A percentile compares a stretch with the other conserved stretches of the same genome.
phyloP scores from a whole-genome alignment of 2,888 invertebrate genomes.

The Ophioninae sp. region DNA sequence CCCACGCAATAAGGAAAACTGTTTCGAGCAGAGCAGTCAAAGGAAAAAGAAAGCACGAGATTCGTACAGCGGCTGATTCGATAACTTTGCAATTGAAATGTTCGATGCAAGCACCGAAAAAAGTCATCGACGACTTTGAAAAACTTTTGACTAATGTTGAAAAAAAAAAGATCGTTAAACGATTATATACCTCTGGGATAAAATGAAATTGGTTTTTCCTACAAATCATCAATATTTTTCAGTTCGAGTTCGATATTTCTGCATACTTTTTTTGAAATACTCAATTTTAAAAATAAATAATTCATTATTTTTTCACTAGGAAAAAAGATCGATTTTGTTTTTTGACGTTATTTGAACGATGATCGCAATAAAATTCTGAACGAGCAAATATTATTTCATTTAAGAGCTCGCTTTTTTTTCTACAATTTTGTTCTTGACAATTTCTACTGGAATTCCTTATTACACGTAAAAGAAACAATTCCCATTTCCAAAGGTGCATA shows the following conservation, averaged over 20 bases:
- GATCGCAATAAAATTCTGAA: too few relatives aligned
- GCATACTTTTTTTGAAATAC: neutral
- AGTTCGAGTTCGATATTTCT: neutral
- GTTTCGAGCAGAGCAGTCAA: slow-evolving; percentile 34
- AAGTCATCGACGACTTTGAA: neutral
- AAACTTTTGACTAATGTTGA: neutral
- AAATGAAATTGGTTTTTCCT: neutral
- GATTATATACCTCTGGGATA: neutral
- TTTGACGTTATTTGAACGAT: too few relatives aligned
- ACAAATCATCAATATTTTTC: neutral
- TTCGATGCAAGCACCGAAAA: slow-evolving; percentile 3
- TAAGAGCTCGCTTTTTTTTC: too few relatives aligned
- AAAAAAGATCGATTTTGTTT: too few relatives aligned
- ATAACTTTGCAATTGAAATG: slow-evolving; percentile 13
- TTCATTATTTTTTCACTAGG: neutral
- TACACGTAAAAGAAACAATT: neutral
- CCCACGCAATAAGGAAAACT: slow-evolving; percentile 12
- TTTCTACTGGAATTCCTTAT: too few relatives aligned
- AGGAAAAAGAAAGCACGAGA: slow-evolving; percentile 33
- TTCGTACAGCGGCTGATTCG: slow-evolving; percentile 11
- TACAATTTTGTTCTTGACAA: too few relatives aligned
- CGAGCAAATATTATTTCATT: too few relatives aligned
- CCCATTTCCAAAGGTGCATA: neutral
- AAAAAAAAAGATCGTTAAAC: neutral
- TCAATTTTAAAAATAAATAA: neutral